phyloP scores from a whole-genome alignment of 2,113 vertebrate genomes.

The Anhinga rufa region DNA sequence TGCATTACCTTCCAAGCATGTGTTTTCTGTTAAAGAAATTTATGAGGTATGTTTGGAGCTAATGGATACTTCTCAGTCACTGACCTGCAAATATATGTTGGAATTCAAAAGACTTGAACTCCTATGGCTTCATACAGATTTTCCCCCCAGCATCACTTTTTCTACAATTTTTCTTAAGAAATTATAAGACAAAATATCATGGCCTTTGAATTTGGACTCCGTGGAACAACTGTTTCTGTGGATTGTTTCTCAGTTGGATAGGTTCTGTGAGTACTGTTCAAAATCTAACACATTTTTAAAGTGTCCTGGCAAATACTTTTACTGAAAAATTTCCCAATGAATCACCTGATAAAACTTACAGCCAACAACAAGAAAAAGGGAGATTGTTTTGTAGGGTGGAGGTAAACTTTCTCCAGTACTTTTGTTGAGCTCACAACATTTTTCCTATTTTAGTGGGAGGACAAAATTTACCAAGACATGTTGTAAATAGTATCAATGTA shows the following conservation, averaged over 20 bases:
- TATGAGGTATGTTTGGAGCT: background rate
- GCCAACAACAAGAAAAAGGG: background rate
- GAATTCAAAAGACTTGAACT: background rate
- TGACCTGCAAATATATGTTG: background rate
- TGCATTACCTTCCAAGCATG: background rate
- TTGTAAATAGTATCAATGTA: background rate
- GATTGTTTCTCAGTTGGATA: background rate
- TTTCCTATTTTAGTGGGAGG: background rate
- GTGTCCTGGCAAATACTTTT: background rate
- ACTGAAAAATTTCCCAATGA: background rate
- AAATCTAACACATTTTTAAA: constrained; percentile 23
- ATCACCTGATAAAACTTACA: background rate
- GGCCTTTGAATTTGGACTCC: background rate
- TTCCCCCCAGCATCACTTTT: background rate
- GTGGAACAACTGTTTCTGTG: background rate
- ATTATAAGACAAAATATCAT: background rate
- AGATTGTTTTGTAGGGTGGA: background rate
- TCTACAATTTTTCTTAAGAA: background rate
- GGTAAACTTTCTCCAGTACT: background rate
- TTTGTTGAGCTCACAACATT: background rate
- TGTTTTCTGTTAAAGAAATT: background rate
- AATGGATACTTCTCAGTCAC: background rate
- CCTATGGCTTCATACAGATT: background rate
- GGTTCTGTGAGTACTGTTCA: background rate
- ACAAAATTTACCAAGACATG: background rate